Base-by-base conservation (phyloP, 2,888 invertebrate species). In the Tetramorium bicarinatum region DNA sequence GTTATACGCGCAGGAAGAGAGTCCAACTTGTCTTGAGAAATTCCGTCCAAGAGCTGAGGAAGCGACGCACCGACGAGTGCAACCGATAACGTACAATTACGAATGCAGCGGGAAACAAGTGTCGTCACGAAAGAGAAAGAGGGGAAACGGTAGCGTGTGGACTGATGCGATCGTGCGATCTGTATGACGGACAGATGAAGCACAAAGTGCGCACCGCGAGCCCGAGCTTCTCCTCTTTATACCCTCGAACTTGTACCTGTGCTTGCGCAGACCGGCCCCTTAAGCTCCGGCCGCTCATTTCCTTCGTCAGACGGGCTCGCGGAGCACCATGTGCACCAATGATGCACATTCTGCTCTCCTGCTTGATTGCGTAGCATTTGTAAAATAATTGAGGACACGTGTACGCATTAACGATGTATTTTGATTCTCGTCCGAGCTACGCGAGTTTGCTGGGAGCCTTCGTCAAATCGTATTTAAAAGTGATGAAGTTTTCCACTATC, bases 171-270 rank as follows among this genome's bases (percentile, higher is more conserved):
- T 61, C 81, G 79, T 87, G 82, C 92, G 92, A 92, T 87, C 90
- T 85, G 90, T 82, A 72, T 91, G 90, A 91, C 88, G 87, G 89
- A 92, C 90, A 90, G 91, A 91, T 91, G 90, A 93, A 92, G 92
- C 92, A 93, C 93, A 93, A 93, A 93, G 91, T 93, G 93, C 92
- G 92, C 93, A 91, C 91, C 88, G 91, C 87, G 91, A 89, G 91
- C 91, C 87, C 90, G 91, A 87, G 92, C 92, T 91, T 91, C 93
- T 91, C 91, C 93, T 91, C 93, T 93, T 93, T 93, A 93, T 93
- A 93, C 92, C 92, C 91, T 90, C 92, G 91, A 93, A 92, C 91
- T 93, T 93, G 91, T 91, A 93, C 93, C 92, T 93, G 93, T 93
- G 92, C 93, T 93, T 93, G 93, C 93, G 93, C 93, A 93, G 90